phyloP scores from a whole-genome alignment of 2,888 invertebrate genomes.

The Mactromeris polynyma region DNA sequence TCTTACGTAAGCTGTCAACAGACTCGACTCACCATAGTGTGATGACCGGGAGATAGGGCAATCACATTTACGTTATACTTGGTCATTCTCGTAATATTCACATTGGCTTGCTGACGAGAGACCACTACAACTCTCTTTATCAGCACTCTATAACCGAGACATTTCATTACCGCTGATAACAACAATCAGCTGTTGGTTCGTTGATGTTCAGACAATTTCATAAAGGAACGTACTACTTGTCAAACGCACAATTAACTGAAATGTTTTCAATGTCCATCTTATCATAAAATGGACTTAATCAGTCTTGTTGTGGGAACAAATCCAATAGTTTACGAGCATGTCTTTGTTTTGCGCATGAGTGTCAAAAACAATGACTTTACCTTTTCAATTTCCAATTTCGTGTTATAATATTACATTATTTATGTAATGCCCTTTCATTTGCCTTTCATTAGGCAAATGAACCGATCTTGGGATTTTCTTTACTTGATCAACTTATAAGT shows the following conservation, averaged over 20 bases:
- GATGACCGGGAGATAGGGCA: background rate
- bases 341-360: too few relatives aligned
- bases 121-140: background rate
- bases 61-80: background rate
- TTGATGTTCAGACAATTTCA: background rate
- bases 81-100: background rate
- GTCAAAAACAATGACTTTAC: too few relatives aligned
- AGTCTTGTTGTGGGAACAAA: background rate
- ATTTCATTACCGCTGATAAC: background rate
- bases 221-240: background rate
- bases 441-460: too few relatives aligned
- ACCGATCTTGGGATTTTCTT: too few relatives aligned
- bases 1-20: background rate
- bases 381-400: too few relatives aligned
- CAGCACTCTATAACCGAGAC: background rate
- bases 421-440: too few relatives aligned
- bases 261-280: background rate
- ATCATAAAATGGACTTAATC: background rate
- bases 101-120: background rate
- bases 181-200: background rate
- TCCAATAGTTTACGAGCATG: too few relatives aligned
- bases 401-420: too few relatives aligned
- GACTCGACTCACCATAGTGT: background rate
- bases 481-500: too few relatives aligned
- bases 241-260: background rate